Base-by-base conservation (phyloP, 2,888 invertebrate genomes). In the Ypsolopha sequella region DNA sequence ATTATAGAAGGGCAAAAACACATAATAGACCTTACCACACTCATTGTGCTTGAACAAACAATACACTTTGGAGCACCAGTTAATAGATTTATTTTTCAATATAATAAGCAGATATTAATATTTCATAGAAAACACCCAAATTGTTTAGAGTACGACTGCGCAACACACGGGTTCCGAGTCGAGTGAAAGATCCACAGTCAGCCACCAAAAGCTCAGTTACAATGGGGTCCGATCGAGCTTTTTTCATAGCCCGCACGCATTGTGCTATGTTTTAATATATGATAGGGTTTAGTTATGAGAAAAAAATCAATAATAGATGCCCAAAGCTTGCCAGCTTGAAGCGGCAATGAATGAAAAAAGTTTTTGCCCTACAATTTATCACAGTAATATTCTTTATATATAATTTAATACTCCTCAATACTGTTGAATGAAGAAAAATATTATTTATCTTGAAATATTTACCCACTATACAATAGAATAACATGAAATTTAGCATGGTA, bases 21-120 rank as follows among this genome's bases (percentile, higher is more conserved):
- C 57, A 73, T 70, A 75, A 79, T 73, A 71, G 79, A 64, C 69
- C 85, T 84, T 76, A 86, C 86, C 85, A 84, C 72, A 68, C 75
- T 84, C 80, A 86, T 86, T 84, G 84, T 84, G 67, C 60, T 65
- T 59, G 60, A 57, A 69, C 78, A 77, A 80, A 81, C 80, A 82
- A 80, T 76, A 64, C 68, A 74, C 70, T 64, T 53, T 56, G 57
- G 62, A 69, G 54, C 63, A 73, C 65, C 54, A 58, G 65, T 71
- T 78, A 73, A 76, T 68, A 67, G 65, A 75, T 72, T 73, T 69
- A 72, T 66, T 66, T 61, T 58, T 62, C 62, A 66, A 68, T 75
- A 66, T 66, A 67, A 70, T 71, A 66, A 66, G 60, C 64, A 65
- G 65, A 66, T 70, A 70, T 64, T 64, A 61, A 62, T 64, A 61